Evolutionary conservation across 2,797 vertebrate genomes (phyloP).

Genomic region (Chelidonichthys spinosus): DNA sequence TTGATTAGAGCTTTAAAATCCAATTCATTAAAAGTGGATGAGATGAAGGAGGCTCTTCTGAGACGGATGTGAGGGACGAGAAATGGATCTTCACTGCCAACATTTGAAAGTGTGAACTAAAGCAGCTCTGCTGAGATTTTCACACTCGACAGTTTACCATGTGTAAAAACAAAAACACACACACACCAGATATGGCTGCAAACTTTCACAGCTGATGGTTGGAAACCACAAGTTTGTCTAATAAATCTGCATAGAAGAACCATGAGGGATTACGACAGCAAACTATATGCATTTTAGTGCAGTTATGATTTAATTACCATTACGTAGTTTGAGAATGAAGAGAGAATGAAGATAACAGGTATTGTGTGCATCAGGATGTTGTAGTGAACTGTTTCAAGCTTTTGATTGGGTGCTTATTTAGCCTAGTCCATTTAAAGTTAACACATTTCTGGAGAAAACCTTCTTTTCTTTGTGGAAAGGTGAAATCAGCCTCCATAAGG

Average conservation of each 20-base stretch:
- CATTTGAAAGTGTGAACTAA: constrained; percentile 61
- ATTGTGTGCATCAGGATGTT: neutral
- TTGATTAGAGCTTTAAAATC: constrained; percentile 22
- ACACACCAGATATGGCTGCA: constrained; percentile 40
- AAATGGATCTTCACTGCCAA: constrained; percentile 9
- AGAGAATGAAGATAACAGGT: neutral
- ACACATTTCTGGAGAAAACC: neutral
- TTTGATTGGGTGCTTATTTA: neutral
- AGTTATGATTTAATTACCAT: neutral
- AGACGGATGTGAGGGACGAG: constrained; percentile 2
- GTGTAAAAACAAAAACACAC: constrained; percentile 59
- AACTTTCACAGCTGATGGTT: neutral
- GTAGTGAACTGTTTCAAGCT: neutral
- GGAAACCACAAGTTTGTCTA: neutral
- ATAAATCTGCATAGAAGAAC: constrained; percentile 8
- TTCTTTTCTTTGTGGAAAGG: neutral
- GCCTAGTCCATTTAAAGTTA: neutral
- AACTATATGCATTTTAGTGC: constrained; percentile 6
- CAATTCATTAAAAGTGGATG: neutral
- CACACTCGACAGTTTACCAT: constrained; percentile 55
- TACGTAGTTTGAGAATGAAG: neutral
- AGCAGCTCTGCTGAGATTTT: constrained; percentile 38
- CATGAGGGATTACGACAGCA: neutral
- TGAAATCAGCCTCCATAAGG: neutral
- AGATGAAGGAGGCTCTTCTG: constrained; percentile 8